A percentile compares a stretch with the other conserved stretches of the same genome.
Evolutionary conservation across 2,113 vertebrate genomes (phyloP).

Genomic region (Himantopus leucocephalus): DNA sequence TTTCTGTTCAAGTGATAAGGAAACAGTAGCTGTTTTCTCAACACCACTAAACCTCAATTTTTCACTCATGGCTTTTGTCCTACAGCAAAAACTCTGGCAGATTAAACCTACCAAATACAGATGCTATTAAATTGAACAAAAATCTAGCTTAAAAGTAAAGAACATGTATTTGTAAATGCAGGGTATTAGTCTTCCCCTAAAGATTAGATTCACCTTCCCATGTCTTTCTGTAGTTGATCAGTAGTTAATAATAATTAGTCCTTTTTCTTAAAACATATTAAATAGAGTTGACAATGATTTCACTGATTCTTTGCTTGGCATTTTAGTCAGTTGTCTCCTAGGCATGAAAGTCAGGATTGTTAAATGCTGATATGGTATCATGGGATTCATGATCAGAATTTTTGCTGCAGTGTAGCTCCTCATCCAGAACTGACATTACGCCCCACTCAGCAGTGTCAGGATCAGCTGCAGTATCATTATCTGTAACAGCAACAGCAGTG

Average conservation of each 20-base stretch:
- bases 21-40: background rate
- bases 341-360: constrained; percentile 62
- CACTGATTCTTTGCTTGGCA: constrained; percentile 58
- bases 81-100: constrained; percentile 30
- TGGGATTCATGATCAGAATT: constrained; percentile 75
- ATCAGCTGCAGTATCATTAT: constrained; percentile 66
- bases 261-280: background rate
- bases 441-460: constrained; percentile 49
- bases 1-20: background rate
- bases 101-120: constrained; percentile 45
- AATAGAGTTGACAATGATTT: constrained; percentile 41
- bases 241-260: background rate
- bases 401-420: constrained; percentile 59
- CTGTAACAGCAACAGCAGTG: constrained; percentile 44
- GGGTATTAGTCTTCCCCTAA: background rate
- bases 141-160: constrained; percentile 24
- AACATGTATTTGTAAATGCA: constrained; percentile 18
- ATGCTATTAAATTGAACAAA: constrained; percentile 16
- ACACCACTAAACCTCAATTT: background rate
- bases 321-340: constrained; percentile 58
- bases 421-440: constrained; percentile 74
- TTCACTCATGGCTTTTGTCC: background rate
- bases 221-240: background rate
- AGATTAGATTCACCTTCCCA: background rate
- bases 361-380: constrained; percentile 72